phyloP scores from a whole-genome alignment of 2,113 vertebrate genomes.

The Hyperopisus bebe region DNA sequence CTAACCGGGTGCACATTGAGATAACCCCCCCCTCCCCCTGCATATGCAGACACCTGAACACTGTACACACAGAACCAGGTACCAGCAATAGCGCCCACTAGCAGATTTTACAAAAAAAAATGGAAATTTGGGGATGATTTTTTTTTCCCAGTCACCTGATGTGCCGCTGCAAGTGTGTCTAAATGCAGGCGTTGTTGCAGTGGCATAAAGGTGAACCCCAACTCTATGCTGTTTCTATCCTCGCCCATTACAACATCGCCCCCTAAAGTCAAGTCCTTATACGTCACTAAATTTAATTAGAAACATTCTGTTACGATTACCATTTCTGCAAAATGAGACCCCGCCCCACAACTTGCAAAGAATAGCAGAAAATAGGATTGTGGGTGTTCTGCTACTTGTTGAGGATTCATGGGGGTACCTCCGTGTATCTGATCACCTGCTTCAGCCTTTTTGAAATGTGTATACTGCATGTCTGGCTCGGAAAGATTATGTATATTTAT shows the following conservation, averaged over 20 bases:
- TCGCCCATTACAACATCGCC: not conserved
- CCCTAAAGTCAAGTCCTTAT: not conserved
- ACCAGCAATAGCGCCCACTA: slow-evolving; percentile 41
- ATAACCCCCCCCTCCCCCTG: not conserved
- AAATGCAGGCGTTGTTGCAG: not conserved
- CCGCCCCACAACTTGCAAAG: not conserved
- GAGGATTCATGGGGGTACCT: slow-evolving; percentile 44
- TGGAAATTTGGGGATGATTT: not conserved
- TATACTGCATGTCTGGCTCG: slow-evolving; percentile 34
- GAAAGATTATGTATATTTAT: slow-evolving; percentile 13
- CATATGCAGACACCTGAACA: slow-evolving; percentile 34
- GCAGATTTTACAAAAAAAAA: not conserved
- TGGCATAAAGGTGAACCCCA: not conserved
- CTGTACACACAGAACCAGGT: not conserved
- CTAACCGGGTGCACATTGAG: slow-evolving; percentile 33
- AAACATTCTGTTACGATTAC: not conserved
- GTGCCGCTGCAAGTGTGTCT: not conserved
- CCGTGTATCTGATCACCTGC: slow-evolving; percentile 24
- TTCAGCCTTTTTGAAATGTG: slow-evolving; percentile 55
- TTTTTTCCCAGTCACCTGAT: not conserved
- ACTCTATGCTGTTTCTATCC: not conserved
- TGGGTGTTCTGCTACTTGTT: not conserved
- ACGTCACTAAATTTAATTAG: not conserved
- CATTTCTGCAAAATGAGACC: not conserved
- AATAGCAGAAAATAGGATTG: not conserved